Evolutionary conservation across 2,797 vertebrate species (phyloP), one percentile per base, ranked within the genome.

Genomic region (Hirundo rustica): DNA sequence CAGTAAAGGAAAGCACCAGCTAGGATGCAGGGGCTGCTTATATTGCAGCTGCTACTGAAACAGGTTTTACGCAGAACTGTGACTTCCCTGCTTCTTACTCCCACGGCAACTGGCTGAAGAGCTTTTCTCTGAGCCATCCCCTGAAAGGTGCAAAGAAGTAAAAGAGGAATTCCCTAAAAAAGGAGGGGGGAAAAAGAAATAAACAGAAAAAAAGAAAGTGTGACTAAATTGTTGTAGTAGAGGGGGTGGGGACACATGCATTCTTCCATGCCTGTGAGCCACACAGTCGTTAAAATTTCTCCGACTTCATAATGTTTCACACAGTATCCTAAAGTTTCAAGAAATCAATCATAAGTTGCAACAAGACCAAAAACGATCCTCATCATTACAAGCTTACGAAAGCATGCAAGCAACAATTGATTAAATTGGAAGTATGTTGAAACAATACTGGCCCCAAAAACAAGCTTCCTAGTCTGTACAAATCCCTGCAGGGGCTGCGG

Each of bases 171-270:
- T 88, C 34, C 30, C 17, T 42, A 38, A 48, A 51, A 45, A 29
- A 1, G 5, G n/a, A 10, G 2, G 3, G 17, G 9, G 4, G 3
- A 2, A 7, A 7, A n/a, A 26, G 4, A 36, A 54, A 32, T 0
- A 12, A 20, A 51, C 36, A 10, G 11, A 22, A 23, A 30, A 27
- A 21, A 27, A 16, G 10, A 16, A 38, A 65, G 30, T 30, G 9
- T 13, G 50, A 70, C 25, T 72, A 66, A 44, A 88, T 1, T 42
- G 16, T 50, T 42, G 13, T 11, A 65, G 38, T 7, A 25, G n/a
- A 40, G 5, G 11, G 7, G 16, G 11, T 42, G 10, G 9, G 22
- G 25, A 30, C 14, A 30, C 30, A 15, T 5, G 14, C 4, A 18
- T 30, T 67, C 44, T 70, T 76, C 64, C 44, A 45, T 25, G 36